These are phyloP conservation scores for Drosophila bunnanda DNA, from an alignment of 2,888 invertebrate genomes.

Conservation along the genomic window DNA sequence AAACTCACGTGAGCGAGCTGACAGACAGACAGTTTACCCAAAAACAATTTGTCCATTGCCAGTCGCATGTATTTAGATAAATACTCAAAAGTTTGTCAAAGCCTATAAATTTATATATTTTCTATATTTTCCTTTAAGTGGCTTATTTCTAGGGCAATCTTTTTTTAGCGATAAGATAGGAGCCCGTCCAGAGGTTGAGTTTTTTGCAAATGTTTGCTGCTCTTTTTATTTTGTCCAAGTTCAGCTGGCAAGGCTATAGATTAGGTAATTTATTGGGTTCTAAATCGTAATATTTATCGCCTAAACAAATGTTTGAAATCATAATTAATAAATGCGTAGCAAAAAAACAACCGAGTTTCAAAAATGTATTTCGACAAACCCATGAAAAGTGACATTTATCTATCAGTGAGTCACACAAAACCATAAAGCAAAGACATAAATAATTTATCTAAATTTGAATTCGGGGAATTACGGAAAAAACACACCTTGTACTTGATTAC, in stretches of 20 bases:
- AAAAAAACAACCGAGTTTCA: not conserved
- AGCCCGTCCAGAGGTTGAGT: constrained; percentile 5
- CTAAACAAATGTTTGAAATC: constrained; percentile 15
- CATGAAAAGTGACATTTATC: not conserved
- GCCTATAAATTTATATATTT: not conserved
- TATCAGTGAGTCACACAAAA: constrained; percentile 10
- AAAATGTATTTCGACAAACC: not conserved
- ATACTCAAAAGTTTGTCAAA: constrained; percentile 17
- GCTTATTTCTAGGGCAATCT: constrained; percentile 46
- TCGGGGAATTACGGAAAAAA: constrained; percentile 8
- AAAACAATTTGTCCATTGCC: constrained; percentile 71
- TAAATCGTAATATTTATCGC: not conserved
- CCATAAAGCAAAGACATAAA: not conserved
- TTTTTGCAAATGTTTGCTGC: constrained; percentile 19
- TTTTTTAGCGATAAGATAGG: constrained; percentile 23
- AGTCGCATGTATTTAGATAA: constrained; percentile 40
- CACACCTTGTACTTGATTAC: not conserved
- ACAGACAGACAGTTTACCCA: constrained; percentile 58
- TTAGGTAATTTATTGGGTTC: constrained; percentile 7
- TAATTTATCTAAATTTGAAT: not conserved
- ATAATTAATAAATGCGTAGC: not conserved
- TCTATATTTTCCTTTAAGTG: constrained; percentile 43
- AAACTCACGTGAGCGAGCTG: constrained; percentile 57
- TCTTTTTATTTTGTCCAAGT: constrained; percentile 3
- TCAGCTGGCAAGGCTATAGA: not conserved